A percentile compares a stretch with the other conserved stretches of the same genome.
These are phyloP conservation scores for Euschistus heros DNA, from an alignment of 1,140 invertebrate genomes.

Conservation along the genomic window DNA sequence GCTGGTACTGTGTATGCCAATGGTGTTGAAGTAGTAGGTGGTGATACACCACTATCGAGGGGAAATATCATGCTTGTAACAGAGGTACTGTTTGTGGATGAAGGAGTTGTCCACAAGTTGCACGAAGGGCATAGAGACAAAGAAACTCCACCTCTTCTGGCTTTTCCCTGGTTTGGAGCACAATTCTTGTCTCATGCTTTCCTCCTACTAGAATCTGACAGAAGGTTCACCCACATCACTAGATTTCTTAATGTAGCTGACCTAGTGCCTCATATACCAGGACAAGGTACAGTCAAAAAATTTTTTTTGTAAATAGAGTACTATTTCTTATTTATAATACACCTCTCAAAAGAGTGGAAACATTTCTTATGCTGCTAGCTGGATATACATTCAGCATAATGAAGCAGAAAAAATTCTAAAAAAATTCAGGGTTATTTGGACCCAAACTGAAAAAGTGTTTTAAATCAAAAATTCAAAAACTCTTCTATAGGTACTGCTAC, in stretches of 20 bases:
- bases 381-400: no score
- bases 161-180: slow-evolving; percentile 50
- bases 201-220: slow-evolving; percentile 44
- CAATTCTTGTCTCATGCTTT: slow-evolving; percentile 51
- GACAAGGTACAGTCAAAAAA: slow-evolving; percentile 32
- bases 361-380: no score
- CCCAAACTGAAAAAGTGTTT: no score
- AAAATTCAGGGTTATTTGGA: no score
- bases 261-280: slow-evolving; percentile 44
- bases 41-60: slow-evolving; percentile 44
- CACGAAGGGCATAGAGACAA: slow-evolving; percentile 49
- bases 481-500: no score
- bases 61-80: slow-evolving; percentile 50
- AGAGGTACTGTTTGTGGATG: slow-evolving; percentile 48
- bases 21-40: slow-evolving; percentile 45
- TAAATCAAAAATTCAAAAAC: no score
- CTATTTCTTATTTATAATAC: background rate
- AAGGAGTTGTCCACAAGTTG: slow-evolving; percentile 44
- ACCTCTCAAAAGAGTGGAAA: no score
- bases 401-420: no score
- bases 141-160: slow-evolving; percentile 49
- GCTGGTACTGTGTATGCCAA: slow-evolving; percentile 37
- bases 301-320: background rate
- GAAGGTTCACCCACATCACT: slow-evolving; percentile 43
- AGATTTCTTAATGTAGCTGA: slow-evolving; percentile 47